Percentiles rank a stretch among this genome's conserved stretches.
Evolutionary conservation across 2,888 invertebrate genomes (phyloP).

Genomic region (Cantharis rufa): DNA sequence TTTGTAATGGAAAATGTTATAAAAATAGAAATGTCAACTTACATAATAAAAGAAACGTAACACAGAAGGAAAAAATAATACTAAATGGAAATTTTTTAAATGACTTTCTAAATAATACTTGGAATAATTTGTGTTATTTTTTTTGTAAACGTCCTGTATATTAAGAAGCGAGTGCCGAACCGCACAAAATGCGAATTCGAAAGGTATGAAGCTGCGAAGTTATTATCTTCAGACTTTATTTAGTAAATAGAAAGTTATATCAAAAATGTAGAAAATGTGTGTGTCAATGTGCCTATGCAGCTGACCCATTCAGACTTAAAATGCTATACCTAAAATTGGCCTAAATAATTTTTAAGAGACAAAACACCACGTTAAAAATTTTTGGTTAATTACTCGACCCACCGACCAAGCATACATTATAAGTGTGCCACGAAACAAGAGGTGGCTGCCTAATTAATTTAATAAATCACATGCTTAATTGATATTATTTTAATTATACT

Average conservation of each 20-base stretch:
- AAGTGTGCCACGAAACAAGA: background rate
- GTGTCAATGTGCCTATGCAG: slow-evolving; percentile 7
- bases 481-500: slow-evolving; percentile 18
- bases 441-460: slow-evolving; percentile 12
- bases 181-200: background rate
- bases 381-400: background rate
- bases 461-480: slow-evolving; percentile 23
- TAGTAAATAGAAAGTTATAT: slow-evolving; percentile 20
- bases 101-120: background rate
- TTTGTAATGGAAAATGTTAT: background rate
- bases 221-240: background rate
- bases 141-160: background rate
- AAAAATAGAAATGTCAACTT: background rate
- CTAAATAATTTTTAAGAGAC: background rate
- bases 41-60: background rate
- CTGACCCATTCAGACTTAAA: slow-evolving; percentile 15
- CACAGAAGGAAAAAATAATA: background rate
- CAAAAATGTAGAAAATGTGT: slow-evolving; percentile 26
- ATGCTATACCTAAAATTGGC: background rate
- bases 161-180: background rate
- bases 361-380: background rate
- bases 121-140: background rate
- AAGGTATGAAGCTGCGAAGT: slow-evolving; percentile 6
- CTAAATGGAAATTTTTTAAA: background rate
- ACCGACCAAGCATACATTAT: background rate